phyloP scores from a whole-genome alignment of 2,797 vertebrate species.

The Thripadectes ignobilis region DNA sequence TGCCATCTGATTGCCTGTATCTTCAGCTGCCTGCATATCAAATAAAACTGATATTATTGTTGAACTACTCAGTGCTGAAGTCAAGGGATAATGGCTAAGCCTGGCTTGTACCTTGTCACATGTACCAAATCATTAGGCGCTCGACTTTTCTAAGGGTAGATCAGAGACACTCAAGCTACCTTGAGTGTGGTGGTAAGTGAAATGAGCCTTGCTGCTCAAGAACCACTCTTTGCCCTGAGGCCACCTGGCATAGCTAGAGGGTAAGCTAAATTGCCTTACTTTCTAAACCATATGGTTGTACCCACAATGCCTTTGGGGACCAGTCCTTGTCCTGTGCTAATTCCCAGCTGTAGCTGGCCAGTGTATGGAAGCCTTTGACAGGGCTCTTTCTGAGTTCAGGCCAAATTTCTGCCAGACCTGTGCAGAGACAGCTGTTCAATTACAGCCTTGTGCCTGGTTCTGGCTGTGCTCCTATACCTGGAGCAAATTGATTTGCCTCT shows the following conservation, averaged over 20 bases:
- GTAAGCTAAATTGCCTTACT: neutral
- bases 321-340: neutral
- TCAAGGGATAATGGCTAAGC: neutral
- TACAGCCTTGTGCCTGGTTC: neutral
- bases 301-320: neutral
- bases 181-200: neutral
- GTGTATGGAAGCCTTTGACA: neutral
- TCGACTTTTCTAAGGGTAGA: neutral
- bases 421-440: neutral
- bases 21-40: neutral
- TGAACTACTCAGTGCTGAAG: neutral
- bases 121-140: neutral
- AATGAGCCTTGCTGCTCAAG: neutral
- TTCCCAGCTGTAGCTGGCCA: neutral
- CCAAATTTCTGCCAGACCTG: neutral
- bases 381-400: neutral
- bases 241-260: neutral
- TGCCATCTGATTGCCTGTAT: neutral
- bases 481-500: neutral
- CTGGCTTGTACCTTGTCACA: neutral
- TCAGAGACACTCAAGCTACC: neutral
- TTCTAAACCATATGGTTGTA: neutral
- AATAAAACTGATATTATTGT: neutral
- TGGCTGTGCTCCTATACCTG: neutral
- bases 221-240: neutral